These are phyloP conservation scores for Empis livida DNA, from an alignment of 2,888 invertebrate genomes.

Conservation along the genomic window DNA sequence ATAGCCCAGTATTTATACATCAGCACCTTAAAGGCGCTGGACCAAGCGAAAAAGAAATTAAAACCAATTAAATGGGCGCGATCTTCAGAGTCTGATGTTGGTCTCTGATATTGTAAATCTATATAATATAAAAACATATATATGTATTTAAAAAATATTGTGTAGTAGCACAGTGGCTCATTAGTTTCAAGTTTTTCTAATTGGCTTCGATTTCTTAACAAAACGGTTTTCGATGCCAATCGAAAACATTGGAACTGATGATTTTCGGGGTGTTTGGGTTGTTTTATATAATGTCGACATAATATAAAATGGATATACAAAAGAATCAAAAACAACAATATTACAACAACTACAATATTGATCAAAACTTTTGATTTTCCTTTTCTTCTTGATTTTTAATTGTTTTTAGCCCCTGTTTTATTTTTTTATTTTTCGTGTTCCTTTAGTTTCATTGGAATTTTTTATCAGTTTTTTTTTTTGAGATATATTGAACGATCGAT, in stretches of 20 bases:
- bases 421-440: not conserved
- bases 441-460: not conserved
- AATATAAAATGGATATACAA: too few species aligned
- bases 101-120: too few species aligned
- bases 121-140: too few species aligned
- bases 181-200: constrained; percentile 24
- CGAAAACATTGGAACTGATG: constrained; percentile 6
- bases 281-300: too few species aligned
- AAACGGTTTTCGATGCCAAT: constrained; percentile 21
- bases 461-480: not conserved
- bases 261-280: not conserved
- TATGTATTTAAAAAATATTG: constrained; percentile 12
- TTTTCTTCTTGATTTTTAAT: constrained; percentile 1
- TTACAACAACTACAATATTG: not conserved
- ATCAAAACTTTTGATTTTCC: not conserved
- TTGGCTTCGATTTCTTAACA: constrained; percentile 22
- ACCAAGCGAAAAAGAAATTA: constrained; percentile 17
- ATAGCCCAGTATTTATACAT: too few species aligned
- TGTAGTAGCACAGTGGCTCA: constrained; percentile 21
- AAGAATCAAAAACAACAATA: not conserved
- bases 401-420: not conserved
- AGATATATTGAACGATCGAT: not conserved
- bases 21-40: not conserved
- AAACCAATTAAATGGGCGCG: constrained; percentile 24
- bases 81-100: constrained; percentile 10